Conservation (phyloP, 2,797 vertebrate genomes). For the Hemitrygon akajei region DNA sequence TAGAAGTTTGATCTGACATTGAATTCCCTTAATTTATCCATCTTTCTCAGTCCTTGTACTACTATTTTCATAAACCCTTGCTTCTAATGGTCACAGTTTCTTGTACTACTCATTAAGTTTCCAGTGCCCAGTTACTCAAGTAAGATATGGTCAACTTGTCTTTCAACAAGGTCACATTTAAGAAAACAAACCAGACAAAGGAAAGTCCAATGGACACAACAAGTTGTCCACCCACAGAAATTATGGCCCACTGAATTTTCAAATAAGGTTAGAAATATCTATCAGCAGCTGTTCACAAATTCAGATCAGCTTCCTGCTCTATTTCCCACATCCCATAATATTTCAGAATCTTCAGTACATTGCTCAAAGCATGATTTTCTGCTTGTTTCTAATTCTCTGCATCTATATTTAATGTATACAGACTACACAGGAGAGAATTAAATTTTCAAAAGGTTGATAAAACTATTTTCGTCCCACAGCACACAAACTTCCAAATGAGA, state of each 20-base stretch:
- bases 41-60: not conserved
- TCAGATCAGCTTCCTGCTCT: not conserved
- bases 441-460: conserved; percentile 11
- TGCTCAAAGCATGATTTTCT: not conserved
- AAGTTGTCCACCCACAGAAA: not conserved
- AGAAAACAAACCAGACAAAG: not conserved
- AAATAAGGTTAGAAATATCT: not conserved
- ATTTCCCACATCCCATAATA: not conserved
- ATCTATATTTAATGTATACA: conserved; percentile 25
- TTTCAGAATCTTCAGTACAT: not conserved
- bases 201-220: not conserved
- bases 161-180: not conserved
- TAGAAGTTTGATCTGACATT: no score
- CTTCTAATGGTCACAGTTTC: not conserved
- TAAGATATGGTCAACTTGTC: not conserved
- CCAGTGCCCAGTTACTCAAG: not conserved
- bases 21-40: not conserved
- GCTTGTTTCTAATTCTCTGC: not conserved
- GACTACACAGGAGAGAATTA: conserved; percentile 2
- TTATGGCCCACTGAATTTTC: not conserved
- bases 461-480: conserved; percentile 6
- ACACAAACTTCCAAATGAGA: not conserved
- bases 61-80: not conserved
- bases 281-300: not conserved
- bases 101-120: not conserved